Percentiles rank a stretch among this genome's conserved stretches.
phyloP scores from a whole-genome alignment of 2,113 vertebrate species.

The Paracanthobrama guichenoti region DNA sequence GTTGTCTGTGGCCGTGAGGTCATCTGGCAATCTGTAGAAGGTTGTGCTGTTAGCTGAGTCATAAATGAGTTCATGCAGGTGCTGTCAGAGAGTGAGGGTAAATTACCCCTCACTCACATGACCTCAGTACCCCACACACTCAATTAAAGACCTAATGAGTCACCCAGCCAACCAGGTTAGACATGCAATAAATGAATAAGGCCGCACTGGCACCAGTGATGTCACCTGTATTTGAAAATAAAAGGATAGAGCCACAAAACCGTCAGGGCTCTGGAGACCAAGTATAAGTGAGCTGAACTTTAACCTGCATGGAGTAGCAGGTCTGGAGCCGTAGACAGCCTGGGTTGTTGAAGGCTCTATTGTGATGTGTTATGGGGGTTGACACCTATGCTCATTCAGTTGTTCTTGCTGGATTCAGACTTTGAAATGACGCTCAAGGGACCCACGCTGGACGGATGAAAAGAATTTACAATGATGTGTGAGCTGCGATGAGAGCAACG shows the following conservation, averaged over 20 bases:
- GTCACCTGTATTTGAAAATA: slow-evolving; percentile 52
- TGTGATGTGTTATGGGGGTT: slow-evolving; percentile 15
- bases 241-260: slow-evolving; percentile 43
- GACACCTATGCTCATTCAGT: not conserved
- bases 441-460: not conserved
- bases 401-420: slow-evolving; percentile 34
- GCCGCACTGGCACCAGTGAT: slow-evolving; percentile 59
- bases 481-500: not conserved
- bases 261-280: not conserved
- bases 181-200: slow-evolving; percentile 54
- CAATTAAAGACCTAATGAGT: slow-evolving; percentile 59
- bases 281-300: slow-evolving; percentile 28
- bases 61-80: slow-evolving; percentile 80
- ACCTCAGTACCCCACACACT: slow-evolving; percentile 40
- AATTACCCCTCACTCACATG: slow-evolving; percentile 43
- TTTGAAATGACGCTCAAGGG: slow-evolving; percentile 41
- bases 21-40: slow-evolving; percentile 67
- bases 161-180: slow-evolving; percentile 54
- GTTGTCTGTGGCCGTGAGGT: slow-evolving; percentile 65
- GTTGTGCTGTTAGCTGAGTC: slow-evolving; percentile 77
- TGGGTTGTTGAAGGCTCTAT: slow-evolving; percentile 8
- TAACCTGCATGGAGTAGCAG: slow-evolving; percentile 27
- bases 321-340: not conserved
- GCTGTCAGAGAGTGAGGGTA: slow-evolving; percentile 48
- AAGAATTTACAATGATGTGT: slow-evolving; percentile 45